Conservation (phyloP, 2,113 vertebrate species). For the Bothrops jararaca region DNA sequence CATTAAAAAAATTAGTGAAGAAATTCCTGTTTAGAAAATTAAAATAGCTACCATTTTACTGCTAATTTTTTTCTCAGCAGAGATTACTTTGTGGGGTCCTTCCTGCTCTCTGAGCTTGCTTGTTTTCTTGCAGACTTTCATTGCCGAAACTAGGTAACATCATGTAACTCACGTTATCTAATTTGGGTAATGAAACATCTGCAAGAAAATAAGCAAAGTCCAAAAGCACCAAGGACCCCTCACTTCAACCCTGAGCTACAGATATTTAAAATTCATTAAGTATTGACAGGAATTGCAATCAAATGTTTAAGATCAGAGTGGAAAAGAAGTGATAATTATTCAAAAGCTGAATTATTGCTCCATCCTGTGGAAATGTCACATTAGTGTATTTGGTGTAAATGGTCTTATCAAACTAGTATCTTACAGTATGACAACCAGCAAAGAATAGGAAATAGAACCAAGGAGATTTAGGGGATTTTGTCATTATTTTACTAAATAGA, state of each 20-base stretch:
- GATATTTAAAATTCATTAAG: neutral
- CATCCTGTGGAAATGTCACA: neutral
- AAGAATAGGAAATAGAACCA: neutral
- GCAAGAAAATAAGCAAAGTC: neutral
- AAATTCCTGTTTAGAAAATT: neutral
- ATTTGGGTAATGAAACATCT: neutral
- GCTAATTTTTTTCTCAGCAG: neutral
- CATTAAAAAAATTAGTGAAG: neutral
- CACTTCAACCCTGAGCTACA: neutral
- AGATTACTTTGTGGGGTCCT: neutral
- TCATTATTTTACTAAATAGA: neutral
- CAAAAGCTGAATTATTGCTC: neutral
- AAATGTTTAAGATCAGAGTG: neutral
- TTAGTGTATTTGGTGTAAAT: neutral
- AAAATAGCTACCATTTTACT: neutral
- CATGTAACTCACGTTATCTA: neutral
- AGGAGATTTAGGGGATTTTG: neutral
- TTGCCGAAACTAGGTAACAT: neutral
- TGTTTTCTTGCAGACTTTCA: neutral
- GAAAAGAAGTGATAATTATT: neutral
- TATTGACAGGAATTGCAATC: neutral
- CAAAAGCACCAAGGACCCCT: neutral
- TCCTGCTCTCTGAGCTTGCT: neutral
- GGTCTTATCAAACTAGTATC: neutral
- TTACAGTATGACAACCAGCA: neutral